A percentile compares a stretch with the other conserved stretches of the same genome.
These are phyloP conservation scores for Eretmodus cyanostictus DNA, from an alignment of 2,113 vertebrate genomes.

Conservation along the genomic window DNA sequence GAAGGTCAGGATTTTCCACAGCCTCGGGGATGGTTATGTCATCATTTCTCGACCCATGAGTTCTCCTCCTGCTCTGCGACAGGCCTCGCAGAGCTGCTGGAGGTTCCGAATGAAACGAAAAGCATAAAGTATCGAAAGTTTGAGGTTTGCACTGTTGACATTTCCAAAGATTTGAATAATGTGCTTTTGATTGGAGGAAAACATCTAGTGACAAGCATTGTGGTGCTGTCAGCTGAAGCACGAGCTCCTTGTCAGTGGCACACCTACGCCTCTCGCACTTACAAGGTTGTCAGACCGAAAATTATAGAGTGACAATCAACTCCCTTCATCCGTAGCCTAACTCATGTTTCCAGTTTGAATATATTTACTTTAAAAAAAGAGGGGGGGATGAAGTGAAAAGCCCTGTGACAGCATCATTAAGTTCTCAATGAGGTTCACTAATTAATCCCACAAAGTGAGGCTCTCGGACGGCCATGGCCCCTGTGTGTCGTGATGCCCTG, in stretches of 20 bases:
- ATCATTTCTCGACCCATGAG: not conserved
- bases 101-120: not conserved
- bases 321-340: slow-evolving; percentile 10
- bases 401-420: not conserved
- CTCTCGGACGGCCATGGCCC: not conserved
- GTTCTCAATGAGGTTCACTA: slow-evolving; percentile 15
- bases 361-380: not conserved
- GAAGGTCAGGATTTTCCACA: slow-evolving; percentile 47
- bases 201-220: slow-evolving; percentile 50
- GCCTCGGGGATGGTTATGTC: not conserved
- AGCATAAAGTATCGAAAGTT: slow-evolving; percentile 12
- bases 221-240: slow-evolving; percentile 34
- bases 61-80: not conserved
- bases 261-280: slow-evolving; percentile 52
- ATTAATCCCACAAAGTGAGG: slow-evolving; percentile 15
- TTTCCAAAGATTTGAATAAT: slow-evolving; percentile 39
- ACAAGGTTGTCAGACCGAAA: slow-evolving; percentile 53
- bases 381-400: not conserved
- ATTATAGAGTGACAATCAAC: slow-evolving; percentile 51
- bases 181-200: slow-evolving; percentile 29
- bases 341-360: slow-evolving; percentile 3
- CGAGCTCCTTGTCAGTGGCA: slow-evolving; percentile 23
- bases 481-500: not conserved
- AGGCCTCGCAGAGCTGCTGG: not conserved
- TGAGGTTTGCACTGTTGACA: slow-evolving; percentile 34